These are phyloP conservation scores for Corydoras maculifer DNA, from an alignment of 2,113 vertebrate genomes.

Conservation along the genomic window DNA sequence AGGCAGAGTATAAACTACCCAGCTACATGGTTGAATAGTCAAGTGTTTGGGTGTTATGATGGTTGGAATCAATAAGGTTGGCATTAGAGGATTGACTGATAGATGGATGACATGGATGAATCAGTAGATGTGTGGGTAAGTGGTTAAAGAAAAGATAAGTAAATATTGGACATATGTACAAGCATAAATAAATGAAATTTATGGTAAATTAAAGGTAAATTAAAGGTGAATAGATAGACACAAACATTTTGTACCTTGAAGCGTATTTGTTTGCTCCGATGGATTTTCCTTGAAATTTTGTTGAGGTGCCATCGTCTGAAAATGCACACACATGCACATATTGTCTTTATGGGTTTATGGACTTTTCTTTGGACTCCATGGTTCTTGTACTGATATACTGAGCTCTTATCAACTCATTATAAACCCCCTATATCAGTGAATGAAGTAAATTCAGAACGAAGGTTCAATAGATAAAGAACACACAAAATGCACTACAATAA, in stretches of 20 bases:
- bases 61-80: background rate
- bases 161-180: background rate
- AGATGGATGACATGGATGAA: background rate
- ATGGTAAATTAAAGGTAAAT: background rate
- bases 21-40: too few species aligned
- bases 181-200: background rate
- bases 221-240: background rate
- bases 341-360: background rate
- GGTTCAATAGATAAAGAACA: background rate
- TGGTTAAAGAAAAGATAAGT: background rate
- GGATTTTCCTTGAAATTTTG: slow-evolving; percentile 10
- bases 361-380: background rate
- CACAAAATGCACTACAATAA: background rate
- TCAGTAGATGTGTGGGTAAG: background rate
- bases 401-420: background rate
- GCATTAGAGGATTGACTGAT: background rate
- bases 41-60: too few species aligned
- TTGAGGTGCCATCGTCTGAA: slow-evolving; percentile 13
- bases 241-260: slow-evolving; percentile 13
- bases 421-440: too few species aligned
- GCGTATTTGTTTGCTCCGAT: background rate
- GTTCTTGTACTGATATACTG: background rate
- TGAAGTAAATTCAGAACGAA: background rate
- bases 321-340: background rate
- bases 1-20: too few species aligned